Evolutionary conservation across 2,888 invertebrate genomes (phyloP).

Genomic region (Zonitis immaculata): DNA sequence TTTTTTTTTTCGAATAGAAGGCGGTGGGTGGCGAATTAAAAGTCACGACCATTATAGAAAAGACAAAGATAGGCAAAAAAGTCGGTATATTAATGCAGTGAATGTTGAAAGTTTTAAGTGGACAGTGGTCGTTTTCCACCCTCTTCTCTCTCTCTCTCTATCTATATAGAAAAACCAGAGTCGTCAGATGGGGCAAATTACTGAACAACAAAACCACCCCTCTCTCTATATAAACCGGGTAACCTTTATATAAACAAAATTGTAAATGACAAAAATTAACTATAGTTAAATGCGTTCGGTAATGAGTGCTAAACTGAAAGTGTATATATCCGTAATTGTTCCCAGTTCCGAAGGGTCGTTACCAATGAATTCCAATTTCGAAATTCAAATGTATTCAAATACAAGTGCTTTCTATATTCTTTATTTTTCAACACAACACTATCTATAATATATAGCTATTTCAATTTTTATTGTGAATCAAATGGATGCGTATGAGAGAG

Average conservation of each 20-base stretch:
- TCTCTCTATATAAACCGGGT: slow-evolving; percentile 30
- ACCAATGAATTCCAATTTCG: slow-evolving; percentile 46
- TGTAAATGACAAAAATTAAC: slow-evolving; percentile 47
- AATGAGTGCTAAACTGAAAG: slow-evolving; percentile 46
- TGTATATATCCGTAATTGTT: slow-evolving; percentile 39
- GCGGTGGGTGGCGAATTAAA: too few species aligned
- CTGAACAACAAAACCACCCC: slow-evolving; percentile 23
- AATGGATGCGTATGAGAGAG: not conserved
- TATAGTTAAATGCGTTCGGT: slow-evolving; percentile 43
- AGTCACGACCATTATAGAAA: not conserved
- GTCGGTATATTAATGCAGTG: slow-evolving; percentile 18
- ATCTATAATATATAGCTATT: not conserved
- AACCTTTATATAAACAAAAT: slow-evolving; percentile 47
- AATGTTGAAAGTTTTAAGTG: slow-evolving; percentile 28
- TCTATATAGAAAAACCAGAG: slow-evolving; percentile 23
- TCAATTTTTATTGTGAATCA: not conserved
- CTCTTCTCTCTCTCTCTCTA: slow-evolving; percentile 5
- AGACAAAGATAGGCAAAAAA: slow-evolving; percentile 15
- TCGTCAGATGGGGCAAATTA: slow-evolving; percentile 31
- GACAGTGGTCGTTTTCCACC: slow-evolving; percentile 18
- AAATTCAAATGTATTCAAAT: slow-evolving; percentile 43
- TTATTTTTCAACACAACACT: too few species aligned
- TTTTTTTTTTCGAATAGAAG: too few species aligned
- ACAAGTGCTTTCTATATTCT: slow-evolving; percentile 2
- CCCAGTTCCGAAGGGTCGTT: slow-evolving; percentile 38